A percentile compares a stretch with the other conserved stretches of the same genome.
Evolutionary conservation across 2,797 vertebrate genomes (phyloP).

Genomic region (Tauraco hartlaubi): DNA sequence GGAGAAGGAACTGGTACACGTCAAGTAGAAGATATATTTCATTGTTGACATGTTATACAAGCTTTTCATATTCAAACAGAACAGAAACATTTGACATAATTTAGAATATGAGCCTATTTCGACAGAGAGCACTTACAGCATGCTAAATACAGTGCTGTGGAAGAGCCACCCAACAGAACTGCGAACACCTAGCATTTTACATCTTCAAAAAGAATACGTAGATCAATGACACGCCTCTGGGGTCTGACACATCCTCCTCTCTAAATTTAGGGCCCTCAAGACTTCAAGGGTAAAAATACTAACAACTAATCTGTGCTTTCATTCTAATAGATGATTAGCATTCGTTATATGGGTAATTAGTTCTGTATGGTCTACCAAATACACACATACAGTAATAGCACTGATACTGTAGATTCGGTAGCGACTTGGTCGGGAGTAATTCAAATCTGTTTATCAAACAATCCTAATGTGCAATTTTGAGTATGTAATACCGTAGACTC

Average conservation of each 20-base stretch:
- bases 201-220: conserved; percentile 74
- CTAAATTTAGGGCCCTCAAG: conserved; percentile 78
- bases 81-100: conserved; percentile 78
- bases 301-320: conserved; percentile 84
- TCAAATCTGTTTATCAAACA: conserved; percentile 79
- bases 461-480: conserved; percentile 82
- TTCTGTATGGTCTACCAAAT: conserved; percentile 79
- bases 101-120: conserved; percentile 79
- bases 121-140: conserved; percentile 81
- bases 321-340: conserved; percentile 83
- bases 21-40: conserved; percentile 71
- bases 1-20: conserved; percentile 69
- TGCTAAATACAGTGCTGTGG: conserved; percentile 78
- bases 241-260: conserved; percentile 69
- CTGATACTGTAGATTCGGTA: conserved; percentile 75
- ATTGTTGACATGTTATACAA: conserved; percentile 74
- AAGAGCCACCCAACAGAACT: conserved; percentile 72
- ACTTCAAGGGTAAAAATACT: conserved; percentile 79
- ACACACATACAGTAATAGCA: conserved; percentile 78
- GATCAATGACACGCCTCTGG: conserved; percentile 75
- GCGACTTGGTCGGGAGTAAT: conserved; percentile 63
- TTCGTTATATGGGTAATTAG: conserved; percentile 81
- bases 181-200: conserved; percentile 75
- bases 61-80: conserved; percentile 75
- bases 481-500: conserved; percentile 78